Evolutionary conservation across 2,113 vertebrate genomes (phyloP).

Genomic region (Prochilodus magdalenae): DNA sequence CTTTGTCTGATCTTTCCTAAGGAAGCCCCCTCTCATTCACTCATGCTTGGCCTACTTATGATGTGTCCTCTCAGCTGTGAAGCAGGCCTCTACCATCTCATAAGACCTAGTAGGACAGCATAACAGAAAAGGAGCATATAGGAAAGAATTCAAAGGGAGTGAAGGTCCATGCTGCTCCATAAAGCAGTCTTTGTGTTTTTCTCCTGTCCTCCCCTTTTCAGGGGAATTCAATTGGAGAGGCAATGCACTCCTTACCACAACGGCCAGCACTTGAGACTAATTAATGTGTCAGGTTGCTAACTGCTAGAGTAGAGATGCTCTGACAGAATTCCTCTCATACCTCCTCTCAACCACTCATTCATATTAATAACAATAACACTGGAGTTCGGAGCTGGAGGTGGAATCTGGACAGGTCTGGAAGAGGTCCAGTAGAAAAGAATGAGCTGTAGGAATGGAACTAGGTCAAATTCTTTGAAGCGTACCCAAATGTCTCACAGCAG

Average conservation of each 20-base stretch:
- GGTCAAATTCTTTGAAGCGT: slow-evolving; percentile 29
- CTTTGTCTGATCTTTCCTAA: background rate
- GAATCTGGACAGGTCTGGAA: slow-evolving; percentile 6
- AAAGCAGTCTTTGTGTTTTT: slow-evolving; percentile 14
- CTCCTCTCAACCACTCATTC: slow-evolving; percentile 22
- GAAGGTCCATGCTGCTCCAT: slow-evolving; percentile 33
- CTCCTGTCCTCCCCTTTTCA: background rate
- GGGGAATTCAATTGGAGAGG: slow-evolving; percentile 45
- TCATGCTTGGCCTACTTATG: background rate
- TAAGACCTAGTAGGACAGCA: background rate
- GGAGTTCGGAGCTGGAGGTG: background rate
- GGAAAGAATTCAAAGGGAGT: background rate
- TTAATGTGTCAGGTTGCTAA: slow-evolving; percentile 36
- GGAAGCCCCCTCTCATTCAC: background rate
- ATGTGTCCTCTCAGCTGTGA: background rate
- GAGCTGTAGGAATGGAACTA: slow-evolving; percentile 24
- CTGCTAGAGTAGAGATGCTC: too few relatives aligned
- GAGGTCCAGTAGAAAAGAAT: slow-evolving; percentile 5
- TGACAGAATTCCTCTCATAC: slow-evolving; percentile 36
- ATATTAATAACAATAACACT: slow-evolving; percentile 16
- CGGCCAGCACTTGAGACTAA: slow-evolving; percentile 40
- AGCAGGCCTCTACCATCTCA: background rate
- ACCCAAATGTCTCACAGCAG: background rate
- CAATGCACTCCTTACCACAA: slow-evolving; percentile 37
- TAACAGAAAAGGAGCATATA: background rate